Base-by-base conservation (phyloP, 2,888 invertebrate species). In the Cylindroiulus punctatus region DNA sequence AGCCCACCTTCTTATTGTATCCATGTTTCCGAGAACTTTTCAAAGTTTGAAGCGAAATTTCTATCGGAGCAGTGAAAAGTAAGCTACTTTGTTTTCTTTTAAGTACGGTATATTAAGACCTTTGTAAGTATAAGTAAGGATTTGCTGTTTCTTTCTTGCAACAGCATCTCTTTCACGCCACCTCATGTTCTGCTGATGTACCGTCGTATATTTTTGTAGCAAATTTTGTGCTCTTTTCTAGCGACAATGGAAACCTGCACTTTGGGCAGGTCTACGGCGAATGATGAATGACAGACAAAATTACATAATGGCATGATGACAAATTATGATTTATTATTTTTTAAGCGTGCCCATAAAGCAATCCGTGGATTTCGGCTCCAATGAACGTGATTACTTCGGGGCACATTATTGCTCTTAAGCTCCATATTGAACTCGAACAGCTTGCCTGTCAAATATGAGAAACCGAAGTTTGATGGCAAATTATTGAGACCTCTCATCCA, bases 241-340 rank as follows among this genome's bases (percentile, higher is more conserved):
- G 8, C 8, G 0, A 30, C 76, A 30, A 30, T 76, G 14, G 30
- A 76, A 65, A 30, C 30, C 76, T 30, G 30, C 30, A 57, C 30
- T 76, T 76, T 76, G 76, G 76, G 76, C 30, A 76, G 30, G 76
- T 76, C 76, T 76, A 26, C 30, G 14, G 14, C 26, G 76, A 76
- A 76, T 76, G 76, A 76, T 76, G 76, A 76, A 76, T 76, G 76
- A 76, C 76, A 76, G 76, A 30, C 76, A 30, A 76, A 76, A 76
- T 76, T 76, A 30, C 76, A 76, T 76, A 76, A 76, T 76, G 76
- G 76, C 30, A 30, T 30, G 76, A 76, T 30, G 76, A 76, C 76
- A 76, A 76, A 76, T 76, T 76, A 76, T 76, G 30, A 76, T 76
- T 76, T 76, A 76, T 76, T 30, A 76, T 76, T 76, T 76, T 76